Evolutionary conservation across 2,888 invertebrate species (phyloP).

Genomic region (Campoplex capitator): DNA sequence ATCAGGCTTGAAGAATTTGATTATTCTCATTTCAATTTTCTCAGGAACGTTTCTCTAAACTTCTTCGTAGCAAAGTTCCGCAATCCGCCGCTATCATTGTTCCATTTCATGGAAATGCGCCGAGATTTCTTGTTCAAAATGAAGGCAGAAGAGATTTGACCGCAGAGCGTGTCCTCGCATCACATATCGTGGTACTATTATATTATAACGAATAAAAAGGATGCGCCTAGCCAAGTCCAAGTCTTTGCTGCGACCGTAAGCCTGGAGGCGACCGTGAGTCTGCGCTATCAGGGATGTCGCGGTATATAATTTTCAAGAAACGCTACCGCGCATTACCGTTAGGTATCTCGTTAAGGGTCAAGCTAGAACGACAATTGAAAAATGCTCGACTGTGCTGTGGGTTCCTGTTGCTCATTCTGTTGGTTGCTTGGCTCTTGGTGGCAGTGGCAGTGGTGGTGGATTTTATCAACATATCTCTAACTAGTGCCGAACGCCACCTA

Average conservation of each 20-base stretch:
- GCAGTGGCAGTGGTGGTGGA: slow-evolving; percentile 44
- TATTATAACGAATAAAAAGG: slow-evolving; percentile 37
- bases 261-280: slow-evolving; percentile 63
- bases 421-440: not conserved
- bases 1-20: slow-evolving; percentile 1
- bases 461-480: slow-evolving; percentile 69
- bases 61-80: not conserved
- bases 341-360: slow-evolving; percentile 70
- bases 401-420: slow-evolving; percentile 36
- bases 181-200: slow-evolving; percentile 32
- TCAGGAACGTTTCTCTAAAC: slow-evolving; percentile 1
- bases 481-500: slow-evolving; percentile 66
- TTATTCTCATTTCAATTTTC: slow-evolving; percentile 17
- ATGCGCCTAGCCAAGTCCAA: slow-evolving; percentile 7
- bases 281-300: slow-evolving; percentile 67
- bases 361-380: slow-evolving; percentile 67
- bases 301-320: slow-evolving; percentile 70
- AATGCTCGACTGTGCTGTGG: slow-evolving; percentile 53
- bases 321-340: slow-evolving; percentile 70
- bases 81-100: slow-evolving; percentile 8
- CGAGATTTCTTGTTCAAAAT: slow-evolving; percentile 1
- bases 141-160: not conserved
- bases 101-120: slow-evolving; percentile 12
- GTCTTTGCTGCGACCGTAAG: slow-evolving; percentile 24
- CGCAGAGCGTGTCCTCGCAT: slow-evolving; percentile 28